Evolutionary conservation across 2,797 vertebrate species (phyloP), one percentile per base, ranked within the genome.

Genomic region (Acipenser oxyrinchus): DNA sequence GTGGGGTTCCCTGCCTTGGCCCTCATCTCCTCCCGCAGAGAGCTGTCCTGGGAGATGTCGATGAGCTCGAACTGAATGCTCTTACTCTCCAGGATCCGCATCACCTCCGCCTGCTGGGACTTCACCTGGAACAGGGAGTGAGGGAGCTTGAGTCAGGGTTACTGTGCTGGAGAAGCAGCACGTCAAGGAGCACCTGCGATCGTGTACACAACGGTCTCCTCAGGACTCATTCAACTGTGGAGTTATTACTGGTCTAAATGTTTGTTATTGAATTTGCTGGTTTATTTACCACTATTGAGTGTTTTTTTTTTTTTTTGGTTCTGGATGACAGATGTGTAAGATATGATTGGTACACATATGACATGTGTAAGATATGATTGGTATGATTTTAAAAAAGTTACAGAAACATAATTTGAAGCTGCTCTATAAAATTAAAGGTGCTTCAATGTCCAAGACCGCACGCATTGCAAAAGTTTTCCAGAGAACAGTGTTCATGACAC

Each of bases 11-110:
- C 94, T 0, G 91, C 88, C 84, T 94, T 92, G 11, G 70, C 81
- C 66, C 96, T 92, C 97, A 99, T 99, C 78, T 98, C 94, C 8
- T 94, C 89, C 68, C 92, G 90, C 0, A 97, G 79, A 66, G 88
- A 87, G 0, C 89, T 86, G n/a, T 93, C 91, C 81, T 92, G 84
- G 7, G 96, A 94, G 82, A 99, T 96, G 73, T 99, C 96, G 74
- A 99, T 90, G 71, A 94, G 82, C 71, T 95, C 88, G 12, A 92
- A 98, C 74, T 89, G 75, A 83, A 97, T 94, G 82, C 91, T 89
- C 75, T 96, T 96, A 63, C 94, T 93, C 6, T 99, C 96, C 0
- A 99, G 87, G 84, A 99, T 91, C 51, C 95, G 84, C 4, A 90
- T 93, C 71, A 99, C 86, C 70, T 97, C 93, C 0, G 89, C 89